Evolutionary conservation across 2,113 vertebrate species (phyloP), one percentile per base, ranked within the genome.

Genomic region (Cyrtonyx montezumae): DNA sequence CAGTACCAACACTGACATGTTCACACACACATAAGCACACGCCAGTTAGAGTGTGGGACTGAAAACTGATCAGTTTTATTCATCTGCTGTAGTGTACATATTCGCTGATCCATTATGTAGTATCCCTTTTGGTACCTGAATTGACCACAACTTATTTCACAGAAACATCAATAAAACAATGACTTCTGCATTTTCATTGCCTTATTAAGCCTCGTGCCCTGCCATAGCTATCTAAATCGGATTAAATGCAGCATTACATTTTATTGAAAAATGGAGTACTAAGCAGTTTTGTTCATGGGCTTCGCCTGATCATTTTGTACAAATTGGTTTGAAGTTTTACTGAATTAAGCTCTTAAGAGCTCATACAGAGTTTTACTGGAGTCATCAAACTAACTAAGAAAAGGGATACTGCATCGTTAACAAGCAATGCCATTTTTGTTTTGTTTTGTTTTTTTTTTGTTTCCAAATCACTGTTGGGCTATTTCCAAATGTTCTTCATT

Each of bases 391-490:
- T 96, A 93, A 56, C 73, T 93, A 84, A 97, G 97, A 98, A 98
- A 98, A 98, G 98, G 98, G 97, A 98, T 98, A 97, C 97, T 98
- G 97, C 97, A 98, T 97, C 97, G 97, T 97, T 97, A 97, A 97
- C 95, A 85, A 96, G 42, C 97, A 97, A 95, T 95, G 88, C 85
- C 96, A 97, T 92, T 93, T 97, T 92, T 97, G 79, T 97, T 94
- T 95, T 97, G 18, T 59, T 59, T 23, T 20, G 20, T 59, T 61
- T 92, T 90, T 97, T 77, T 97, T 94, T 95, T 97, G 13, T 97
- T 83, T 7, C 87, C 8, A 85, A 96, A 65, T 94, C 78, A 23
- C 97, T 94, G 82, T 97, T 97, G 90, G 96, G 96, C 91, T 96
- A 82, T 97, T 96, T 97, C 94, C 90, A 96, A 93, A 84, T 94